These are phyloP conservation scores for Threskiornis aethiopicus DNA, from an alignment of 2,797 vertebrate genomes.

Conservation along the genomic window DNA sequence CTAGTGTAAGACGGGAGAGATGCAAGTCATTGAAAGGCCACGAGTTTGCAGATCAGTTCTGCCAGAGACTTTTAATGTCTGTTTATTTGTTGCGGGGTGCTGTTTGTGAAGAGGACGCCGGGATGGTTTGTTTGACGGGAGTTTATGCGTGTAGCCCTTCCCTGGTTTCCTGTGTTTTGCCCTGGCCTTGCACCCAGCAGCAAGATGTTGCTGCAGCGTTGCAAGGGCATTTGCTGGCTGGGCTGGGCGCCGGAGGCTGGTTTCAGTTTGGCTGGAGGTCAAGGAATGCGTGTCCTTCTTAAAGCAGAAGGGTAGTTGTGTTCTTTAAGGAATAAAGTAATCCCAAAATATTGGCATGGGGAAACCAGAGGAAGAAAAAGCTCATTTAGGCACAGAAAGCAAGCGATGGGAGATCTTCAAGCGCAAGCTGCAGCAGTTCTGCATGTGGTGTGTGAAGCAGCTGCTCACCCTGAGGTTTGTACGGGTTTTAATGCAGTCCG, in stretches of 20 bases:
- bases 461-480: background rate
- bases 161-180: background rate
- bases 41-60: background rate
- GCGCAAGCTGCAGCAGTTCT: background rate
- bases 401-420: background rate
- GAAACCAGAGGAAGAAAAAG: background rate
- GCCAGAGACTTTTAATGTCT: background rate
- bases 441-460: background rate
- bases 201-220: background rate
- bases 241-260: background rate
- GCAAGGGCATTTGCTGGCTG: background rate
- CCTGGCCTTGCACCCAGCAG: background rate
- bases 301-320: background rate
- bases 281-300: background rate
- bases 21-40: background rate
- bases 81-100: background rate
- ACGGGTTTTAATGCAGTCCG: background rate
- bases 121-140: background rate
- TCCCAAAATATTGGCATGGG: background rate
- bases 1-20: background rate
- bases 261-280: background rate
- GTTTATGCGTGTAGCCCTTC: rapidly evolving
- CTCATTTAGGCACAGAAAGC: background rate
- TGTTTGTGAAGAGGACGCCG: background rate
- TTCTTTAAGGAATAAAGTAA: background rate